Conservation (phyloP, 35 echinoderm and acorn worm species). For the Apostichopus californicus region DNA sequence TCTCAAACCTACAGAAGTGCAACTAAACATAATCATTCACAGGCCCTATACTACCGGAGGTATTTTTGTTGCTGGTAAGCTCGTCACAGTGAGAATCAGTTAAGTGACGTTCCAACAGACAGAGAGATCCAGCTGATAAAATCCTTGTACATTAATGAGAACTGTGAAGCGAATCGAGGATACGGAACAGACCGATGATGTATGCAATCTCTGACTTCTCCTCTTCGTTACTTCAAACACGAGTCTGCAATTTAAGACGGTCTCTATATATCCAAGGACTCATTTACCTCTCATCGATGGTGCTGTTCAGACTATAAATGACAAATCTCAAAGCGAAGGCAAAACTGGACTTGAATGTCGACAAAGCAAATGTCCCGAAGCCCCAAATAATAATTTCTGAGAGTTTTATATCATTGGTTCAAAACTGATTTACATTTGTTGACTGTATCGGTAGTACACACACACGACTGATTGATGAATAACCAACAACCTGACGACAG, state of each 20-base stretch:
- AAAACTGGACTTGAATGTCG: neutral
- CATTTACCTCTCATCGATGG: no score
- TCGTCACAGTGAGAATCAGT: no score
- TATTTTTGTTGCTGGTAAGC: neutral
- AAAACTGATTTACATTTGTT: no score
- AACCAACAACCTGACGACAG: no score
- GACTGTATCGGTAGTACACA: no score
- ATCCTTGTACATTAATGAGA: constrained; percentile 9
- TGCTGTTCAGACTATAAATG: neutral
- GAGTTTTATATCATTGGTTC: no score
- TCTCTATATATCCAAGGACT: neutral
- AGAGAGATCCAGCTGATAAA: neutral
- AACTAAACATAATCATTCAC: neutral
- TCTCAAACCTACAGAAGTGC: no score
- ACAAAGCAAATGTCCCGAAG: neutral
- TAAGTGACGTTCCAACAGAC: no score
- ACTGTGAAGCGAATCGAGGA: neutral
- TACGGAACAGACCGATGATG: neutral
- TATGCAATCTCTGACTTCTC: neutral
- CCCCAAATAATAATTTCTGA: neutral
- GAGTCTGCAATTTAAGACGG: neutral
- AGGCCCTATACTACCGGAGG: neutral
- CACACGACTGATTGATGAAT: no score
- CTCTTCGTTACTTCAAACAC: neutral
- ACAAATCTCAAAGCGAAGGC: neutral